Percentiles rank a stretch among this genome's conserved stretches.
Conservation (phyloP, 2,888 invertebrate species). For the Pharmacophagus antenor region DNA sequence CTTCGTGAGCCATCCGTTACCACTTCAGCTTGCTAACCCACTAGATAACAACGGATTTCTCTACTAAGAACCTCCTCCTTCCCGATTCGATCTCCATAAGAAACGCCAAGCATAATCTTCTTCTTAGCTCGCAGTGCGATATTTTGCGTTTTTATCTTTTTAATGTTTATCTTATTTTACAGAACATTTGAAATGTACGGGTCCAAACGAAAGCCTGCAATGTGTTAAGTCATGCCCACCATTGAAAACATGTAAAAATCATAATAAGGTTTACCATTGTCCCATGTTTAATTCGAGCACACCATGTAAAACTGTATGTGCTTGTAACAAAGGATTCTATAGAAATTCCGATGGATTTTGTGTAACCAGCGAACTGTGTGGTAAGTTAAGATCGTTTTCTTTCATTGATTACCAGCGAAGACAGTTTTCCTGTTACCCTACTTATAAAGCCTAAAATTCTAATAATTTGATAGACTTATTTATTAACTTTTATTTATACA, state of each 20-base stretch:
- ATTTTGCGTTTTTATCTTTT: background rate
- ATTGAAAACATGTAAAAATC: slow-evolving; percentile 4
- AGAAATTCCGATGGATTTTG: slow-evolving; percentile 9
- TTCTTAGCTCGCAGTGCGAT: no score
- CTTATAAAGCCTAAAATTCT: background rate
- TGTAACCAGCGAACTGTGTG: slow-evolving; percentile 13
- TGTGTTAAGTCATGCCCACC: slow-evolving; percentile 22
- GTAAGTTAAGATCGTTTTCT: background rate
- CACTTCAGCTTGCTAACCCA: no score
- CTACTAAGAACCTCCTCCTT: no score
- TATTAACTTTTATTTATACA: no score
- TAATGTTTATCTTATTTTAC: background rate
- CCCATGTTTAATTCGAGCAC: slow-evolving; percentile 3
- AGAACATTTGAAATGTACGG: slow-evolving; percentile 11
- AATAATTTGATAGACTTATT: no score
- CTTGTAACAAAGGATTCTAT: slow-evolving; percentile 12
- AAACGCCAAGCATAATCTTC: no score
- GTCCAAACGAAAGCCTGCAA: slow-evolving; percentile 15
- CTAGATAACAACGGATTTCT: no score
- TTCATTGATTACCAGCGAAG: background rate
- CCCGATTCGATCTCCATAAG: no score
- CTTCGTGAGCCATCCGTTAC: no score
- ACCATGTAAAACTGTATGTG: background rate
- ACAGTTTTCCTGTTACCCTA: background rate
- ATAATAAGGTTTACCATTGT: background rate